phyloP scores from a whole-genome alignment of 2,888 invertebrate species.

The Prosapia bicincta region DNA sequence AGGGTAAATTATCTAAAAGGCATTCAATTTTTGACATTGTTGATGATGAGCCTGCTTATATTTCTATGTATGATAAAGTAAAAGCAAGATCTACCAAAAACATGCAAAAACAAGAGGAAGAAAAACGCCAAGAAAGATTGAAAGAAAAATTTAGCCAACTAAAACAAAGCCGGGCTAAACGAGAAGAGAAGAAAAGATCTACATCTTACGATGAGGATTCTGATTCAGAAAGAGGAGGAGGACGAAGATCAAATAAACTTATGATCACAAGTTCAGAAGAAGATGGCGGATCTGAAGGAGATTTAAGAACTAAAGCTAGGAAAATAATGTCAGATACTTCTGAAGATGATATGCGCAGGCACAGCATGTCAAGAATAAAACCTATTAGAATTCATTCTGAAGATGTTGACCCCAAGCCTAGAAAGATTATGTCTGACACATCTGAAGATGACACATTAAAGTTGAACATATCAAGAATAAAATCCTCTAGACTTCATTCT shows the following conservation, averaged over 20 bases:
- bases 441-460: constrained; percentile 37
- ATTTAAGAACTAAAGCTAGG: constrained; percentile 29
- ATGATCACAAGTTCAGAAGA: constrained; percentile 56
- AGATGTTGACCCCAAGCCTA: constrained; percentile 32
- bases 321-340: constrained; percentile 73
- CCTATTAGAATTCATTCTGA: constrained; percentile 31
- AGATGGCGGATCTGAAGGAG: constrained; percentile 48
- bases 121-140: constrained; percentile 78
- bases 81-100: constrained; percentile 92
- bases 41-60: constrained; percentile 84
- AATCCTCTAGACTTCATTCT: constrained; percentile 18
- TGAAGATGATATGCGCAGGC: constrained; percentile 52
- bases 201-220: constrained; percentile 87
- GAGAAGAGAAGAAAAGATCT: constrained; percentile 85
- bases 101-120: constrained; percentile 88
- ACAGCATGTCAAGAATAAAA: constrained; percentile 33
- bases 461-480: constrained; percentile 31
- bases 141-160: constrained; percentile 87
- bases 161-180: constrained; percentile 81
- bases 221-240: constrained; percentile 58
- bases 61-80: constrained; percentile 97
- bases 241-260: constrained; percentile 45
- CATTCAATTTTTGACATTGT: constrained; percentile 90
- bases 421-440: constrained; percentile 38
- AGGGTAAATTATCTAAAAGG: constrained; percentile 56